Evolutionary conservation across 2,888 invertebrate genomes (phyloP), one percentile per base, ranked within the genome.

Genomic region (Pemphredon lugubris): DNA sequence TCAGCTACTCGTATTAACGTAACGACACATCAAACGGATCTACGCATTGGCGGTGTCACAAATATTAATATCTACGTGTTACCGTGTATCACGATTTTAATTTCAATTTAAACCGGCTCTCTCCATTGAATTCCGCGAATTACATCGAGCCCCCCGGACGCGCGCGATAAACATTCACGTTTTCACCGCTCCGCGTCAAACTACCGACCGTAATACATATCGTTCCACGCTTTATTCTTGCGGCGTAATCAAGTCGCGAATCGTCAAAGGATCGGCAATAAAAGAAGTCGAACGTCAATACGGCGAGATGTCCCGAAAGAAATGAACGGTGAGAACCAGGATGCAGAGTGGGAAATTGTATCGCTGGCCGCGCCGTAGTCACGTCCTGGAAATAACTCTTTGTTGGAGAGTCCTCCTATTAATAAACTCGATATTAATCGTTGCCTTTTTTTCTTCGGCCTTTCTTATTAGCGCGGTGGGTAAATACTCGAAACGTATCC

Each of bases 231-330:
- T 75, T 72, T 48, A 78, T 57, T 69, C 72, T 72, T 44, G 61
- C 78, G 66, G 42, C 60, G 58, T 63, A 63, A 63, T 63, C 63
- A 53, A 51, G 71, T 63, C 55, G 60, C 53, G 67, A 68, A 40
- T 55, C 26, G 58, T 76, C 75, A 75, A 75, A 75, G 73, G 69
- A 63, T 16, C 54, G 48, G 79, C 72, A 83, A 81, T 82, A 82
- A 84, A 79, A 79, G 75, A 82, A 76, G 57, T 73, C 65, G 83
- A 84, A 84, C 75, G 80, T 82, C 84, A 83, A 82, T 82, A 81
- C 60, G 74, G 53, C 60, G 65, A 71, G 65, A 63, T 75, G 45
- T 54, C 60, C 66, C 47, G 80, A 65, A 59, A 73, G 76, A 71
- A 75, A 79, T 81, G 69, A 70, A 69, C 69, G 23, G 60, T 54